Conservation (phyloP, 1,140 invertebrate genomes). For the Drosophila oshimai region DNA sequence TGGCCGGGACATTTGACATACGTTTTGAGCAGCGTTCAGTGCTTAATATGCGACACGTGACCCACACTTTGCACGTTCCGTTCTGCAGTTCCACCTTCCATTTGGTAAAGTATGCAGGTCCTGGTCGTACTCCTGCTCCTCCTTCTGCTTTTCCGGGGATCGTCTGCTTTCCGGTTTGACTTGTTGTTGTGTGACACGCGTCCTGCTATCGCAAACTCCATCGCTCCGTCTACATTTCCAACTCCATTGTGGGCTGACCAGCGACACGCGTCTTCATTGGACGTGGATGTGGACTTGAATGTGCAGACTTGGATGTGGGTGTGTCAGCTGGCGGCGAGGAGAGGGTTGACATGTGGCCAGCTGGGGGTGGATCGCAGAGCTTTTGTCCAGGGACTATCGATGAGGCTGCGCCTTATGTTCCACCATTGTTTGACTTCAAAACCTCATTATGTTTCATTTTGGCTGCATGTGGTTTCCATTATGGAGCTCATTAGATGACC, state of each 20-base stretch:
- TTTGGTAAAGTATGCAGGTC: slow-evolving; percentile 55
- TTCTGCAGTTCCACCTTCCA: slow-evolving; percentile 48
- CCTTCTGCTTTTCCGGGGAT: slow-evolving; percentile 8
- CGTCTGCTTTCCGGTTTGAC: slow-evolving; percentile 68
- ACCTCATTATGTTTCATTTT: slow-evolving; percentile 3
- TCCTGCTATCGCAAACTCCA: slow-evolving; percentile 43
- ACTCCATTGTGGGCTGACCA: slow-evolving; percentile 63
- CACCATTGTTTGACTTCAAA: neutral
- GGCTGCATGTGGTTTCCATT: slow-evolving; percentile 17
- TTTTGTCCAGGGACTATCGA: slow-evolving; percentile 6
- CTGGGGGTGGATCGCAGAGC: slow-evolving; percentile 48
- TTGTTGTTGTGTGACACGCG: slow-evolving; percentile 75
- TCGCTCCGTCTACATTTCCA: slow-evolving; percentile 29
- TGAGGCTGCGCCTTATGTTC: neutral
- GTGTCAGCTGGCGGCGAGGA: slow-evolving; percentile 21
- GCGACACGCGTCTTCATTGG: slow-evolving; percentile 55
- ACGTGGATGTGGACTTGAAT: slow-evolving; percentile 4
- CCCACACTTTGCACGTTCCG: slow-evolving; percentile 70
- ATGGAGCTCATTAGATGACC: slow-evolving; percentile 18
- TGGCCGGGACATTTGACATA: slow-evolving; percentile 64
- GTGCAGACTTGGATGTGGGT: slow-evolving; percentile 20
- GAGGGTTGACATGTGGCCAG: slow-evolving; percentile 55
- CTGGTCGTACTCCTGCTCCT: slow-evolving; percentile 20
- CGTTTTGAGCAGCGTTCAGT: slow-evolving; percentile 71
- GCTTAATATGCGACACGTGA: slow-evolving; percentile 76